Conservation (phyloP, 2,113 vertebrate genomes). For the Lagopus leucura region DNA sequence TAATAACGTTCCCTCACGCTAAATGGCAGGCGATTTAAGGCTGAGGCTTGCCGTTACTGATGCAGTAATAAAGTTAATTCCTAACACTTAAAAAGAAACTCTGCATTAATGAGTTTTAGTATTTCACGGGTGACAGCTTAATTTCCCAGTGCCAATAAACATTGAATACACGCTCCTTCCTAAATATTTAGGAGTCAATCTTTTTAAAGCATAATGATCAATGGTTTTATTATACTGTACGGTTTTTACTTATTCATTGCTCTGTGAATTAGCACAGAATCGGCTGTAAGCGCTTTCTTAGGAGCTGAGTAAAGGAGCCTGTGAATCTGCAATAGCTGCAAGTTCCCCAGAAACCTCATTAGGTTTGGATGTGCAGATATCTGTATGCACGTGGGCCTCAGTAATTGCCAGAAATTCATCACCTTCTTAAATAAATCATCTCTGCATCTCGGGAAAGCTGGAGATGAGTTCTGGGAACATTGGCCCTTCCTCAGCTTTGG, state of each 20-base stretch:
- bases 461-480: not conserved
- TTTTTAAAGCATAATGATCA: conserved; percentile 62
- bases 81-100: conserved; percentile 72
- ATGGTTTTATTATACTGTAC: conserved; percentile 63
- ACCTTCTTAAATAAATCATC: conserved; percentile 42
- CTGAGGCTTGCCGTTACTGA: conserved; percentile 38
- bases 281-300: conserved; percentile 36
- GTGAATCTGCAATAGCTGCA: conserved; percentile 31
- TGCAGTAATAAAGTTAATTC: conserved; percentile 67
- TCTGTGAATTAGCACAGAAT: conserved; percentile 60
- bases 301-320: conserved; percentile 23
- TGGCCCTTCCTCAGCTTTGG: not conserved
- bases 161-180: conserved; percentile 47
- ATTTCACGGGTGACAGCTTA: conserved; percentile 75
- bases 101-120: conserved; percentile 73
- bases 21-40: conserved; percentile 58
- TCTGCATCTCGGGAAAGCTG: not conserved
- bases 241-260: conserved; percentile 66
- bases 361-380: not conserved
- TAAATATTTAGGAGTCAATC: conserved; percentile 72
- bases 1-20: conserved; percentile 50
- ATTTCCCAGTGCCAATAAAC: conserved; percentile 71
- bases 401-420: conserved; percentile 46
- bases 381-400: fast-evolving
- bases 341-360: conserved; percentile 37